Evolutionary conservation across 2,113 vertebrate genomes (phyloP).

Genomic region (Oriolus oriolus): DNA sequence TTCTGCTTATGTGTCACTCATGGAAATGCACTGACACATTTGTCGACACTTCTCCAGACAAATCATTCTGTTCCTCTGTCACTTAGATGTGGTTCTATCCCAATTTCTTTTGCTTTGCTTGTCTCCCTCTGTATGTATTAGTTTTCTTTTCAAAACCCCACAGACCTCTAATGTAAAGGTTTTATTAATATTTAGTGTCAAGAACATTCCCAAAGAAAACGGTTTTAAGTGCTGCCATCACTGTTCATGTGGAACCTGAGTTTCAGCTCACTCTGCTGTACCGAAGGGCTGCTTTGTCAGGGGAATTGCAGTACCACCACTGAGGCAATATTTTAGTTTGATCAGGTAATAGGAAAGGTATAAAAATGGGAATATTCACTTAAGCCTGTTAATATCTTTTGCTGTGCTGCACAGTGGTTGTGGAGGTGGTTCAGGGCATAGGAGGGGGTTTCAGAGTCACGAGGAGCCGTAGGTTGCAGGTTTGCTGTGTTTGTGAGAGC

Average conservation of each 20-base stretch:
- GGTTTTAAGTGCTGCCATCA: background rate
- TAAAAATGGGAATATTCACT: background rate
- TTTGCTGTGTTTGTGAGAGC: background rate
- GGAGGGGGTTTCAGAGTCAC: background rate
- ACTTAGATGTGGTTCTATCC: background rate
- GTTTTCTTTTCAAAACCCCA: background rate
- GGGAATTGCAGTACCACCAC: background rate
- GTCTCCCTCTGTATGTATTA: background rate
- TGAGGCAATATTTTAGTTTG: background rate
- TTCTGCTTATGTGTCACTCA: background rate
- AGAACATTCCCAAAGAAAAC: background rate
- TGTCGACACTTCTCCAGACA: background rate
- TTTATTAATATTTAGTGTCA: constrained; percentile 37
- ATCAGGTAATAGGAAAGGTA: background rate
- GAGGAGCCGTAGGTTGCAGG: background rate
- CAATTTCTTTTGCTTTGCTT: background rate
- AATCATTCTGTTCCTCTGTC: background rate
- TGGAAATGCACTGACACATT: background rate
- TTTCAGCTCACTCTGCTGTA: background rate
- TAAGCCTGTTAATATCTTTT: background rate
- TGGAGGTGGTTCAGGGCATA: background rate
- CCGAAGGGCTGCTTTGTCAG: background rate
- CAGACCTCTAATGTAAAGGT: background rate
- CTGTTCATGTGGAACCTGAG: background rate
- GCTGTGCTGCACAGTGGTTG: background rate